Evolutionary conservation across 1,140 invertebrate genomes (phyloP).

Genomic region (Paralvinella palmiformis): DNA sequence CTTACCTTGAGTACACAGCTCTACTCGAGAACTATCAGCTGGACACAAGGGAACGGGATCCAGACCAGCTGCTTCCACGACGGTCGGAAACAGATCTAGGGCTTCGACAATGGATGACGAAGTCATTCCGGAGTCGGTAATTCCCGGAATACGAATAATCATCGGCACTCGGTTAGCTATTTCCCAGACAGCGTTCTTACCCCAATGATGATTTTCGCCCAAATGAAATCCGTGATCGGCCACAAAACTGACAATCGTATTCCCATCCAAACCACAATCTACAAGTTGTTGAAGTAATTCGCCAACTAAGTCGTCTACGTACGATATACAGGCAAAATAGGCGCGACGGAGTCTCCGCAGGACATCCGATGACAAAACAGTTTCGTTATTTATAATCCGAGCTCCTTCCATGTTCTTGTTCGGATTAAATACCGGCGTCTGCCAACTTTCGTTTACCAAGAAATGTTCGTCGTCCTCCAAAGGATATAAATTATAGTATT

Average conservation of each 20-base stretch:
- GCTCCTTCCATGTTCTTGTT: too few relatives aligned
- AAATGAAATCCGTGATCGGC: constrained; percentile 26
- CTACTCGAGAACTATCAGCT: background rate
- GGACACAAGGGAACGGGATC: background rate
- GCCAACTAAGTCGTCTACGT: too few relatives aligned
- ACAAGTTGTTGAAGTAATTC: too few relatives aligned
- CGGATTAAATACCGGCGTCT: too few relatives aligned
- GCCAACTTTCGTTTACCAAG: too few relatives aligned
- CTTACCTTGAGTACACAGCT: background rate
- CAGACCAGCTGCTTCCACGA: background rate
- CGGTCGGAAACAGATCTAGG: background rate
- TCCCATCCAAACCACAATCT: constrained; percentile 18
- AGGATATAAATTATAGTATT: too few relatives aligned
- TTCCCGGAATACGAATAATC: background rate
- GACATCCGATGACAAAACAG: too few relatives aligned
- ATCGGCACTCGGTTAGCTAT: background rate
- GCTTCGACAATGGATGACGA: background rate
- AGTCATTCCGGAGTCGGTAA: background rate
- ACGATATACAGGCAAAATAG: too few relatives aligned
- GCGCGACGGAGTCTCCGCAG: too few relatives aligned
- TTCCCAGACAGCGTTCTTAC: constrained; percentile 1
- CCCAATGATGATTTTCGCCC: constrained; percentile 21
- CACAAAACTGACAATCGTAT: constrained; percentile 23
- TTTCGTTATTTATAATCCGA: too few relatives aligned
- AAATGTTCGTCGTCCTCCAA: too few relatives aligned